A percentile compares a stretch with the other conserved stretches of the same genome.
Evolutionary conservation across 2,888 invertebrate species (phyloP).

Genomic region (Machimus rusticus): DNA sequence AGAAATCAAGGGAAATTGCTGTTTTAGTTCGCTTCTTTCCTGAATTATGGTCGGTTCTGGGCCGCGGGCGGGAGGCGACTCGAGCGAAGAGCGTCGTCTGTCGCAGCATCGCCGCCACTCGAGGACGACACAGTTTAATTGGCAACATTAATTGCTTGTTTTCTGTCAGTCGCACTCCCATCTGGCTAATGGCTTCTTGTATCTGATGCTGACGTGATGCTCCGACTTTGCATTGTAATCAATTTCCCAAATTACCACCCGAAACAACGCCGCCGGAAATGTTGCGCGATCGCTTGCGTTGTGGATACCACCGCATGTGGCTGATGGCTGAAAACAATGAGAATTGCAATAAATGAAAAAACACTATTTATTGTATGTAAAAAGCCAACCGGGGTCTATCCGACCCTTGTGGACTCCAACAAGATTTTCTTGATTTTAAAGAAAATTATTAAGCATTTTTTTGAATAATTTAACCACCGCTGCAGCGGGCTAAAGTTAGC

Average conservation of each 20-base stretch:
- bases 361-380: not conserved
- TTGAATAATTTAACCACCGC: too few relatives aligned
- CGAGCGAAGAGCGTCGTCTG: not conserved
- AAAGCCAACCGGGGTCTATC: not conserved
- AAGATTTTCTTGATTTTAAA: not conserved
- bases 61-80: not conserved
- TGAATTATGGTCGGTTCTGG: not conserved
- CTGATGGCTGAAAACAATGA: not conserved
- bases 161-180: slow-evolving; percentile 44
- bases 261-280: not conserved
- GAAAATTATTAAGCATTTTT: not conserved
- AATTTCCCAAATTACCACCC: slow-evolving; percentile 21
- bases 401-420: not conserved
- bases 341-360: not conserved
- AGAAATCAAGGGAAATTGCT: slow-evolving; percentile 42
- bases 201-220: slow-evolving; percentile 43
- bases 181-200: slow-evolving; percentile 42
- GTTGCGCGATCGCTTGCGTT: not conserved
- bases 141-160: slow-evolving; percentile 49
- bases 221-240: slow-evolving; percentile 41
- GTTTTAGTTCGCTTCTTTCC: slow-evolving; percentile 34
- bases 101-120: slow-evolving; percentile 3
- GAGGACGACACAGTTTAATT: slow-evolving; percentile 46
- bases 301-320: not conserved
- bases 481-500: too few relatives aligned